Percentiles rank a stretch among this genome's conserved stretches.
These are phyloP conservation scores for Dyspetes luteomarginatus DNA, from an alignment of 2,888 invertebrate species.

Conservation along the genomic window DNA sequence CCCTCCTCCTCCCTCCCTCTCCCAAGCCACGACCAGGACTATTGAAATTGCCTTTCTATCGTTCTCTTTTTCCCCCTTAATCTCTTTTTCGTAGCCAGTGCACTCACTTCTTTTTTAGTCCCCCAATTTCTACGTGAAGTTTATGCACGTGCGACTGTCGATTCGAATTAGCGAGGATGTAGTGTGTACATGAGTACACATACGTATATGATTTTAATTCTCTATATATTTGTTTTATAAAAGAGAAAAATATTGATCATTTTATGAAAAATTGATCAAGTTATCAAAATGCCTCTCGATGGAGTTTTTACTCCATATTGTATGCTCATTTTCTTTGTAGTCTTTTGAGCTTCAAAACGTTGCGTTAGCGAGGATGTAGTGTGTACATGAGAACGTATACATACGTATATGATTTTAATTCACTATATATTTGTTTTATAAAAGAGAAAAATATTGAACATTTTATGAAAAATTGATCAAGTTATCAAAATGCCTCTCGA, in stretches of 20 bases:
- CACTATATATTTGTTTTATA: background rate
- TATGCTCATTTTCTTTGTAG: constrained; percentile 54
- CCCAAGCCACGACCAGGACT: too few species aligned
- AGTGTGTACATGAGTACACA: too few species aligned
- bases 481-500: too few species aligned
- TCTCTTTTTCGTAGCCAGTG: constrained; percentile 25
- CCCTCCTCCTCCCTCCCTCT: constrained; percentile 17
- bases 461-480: too few species aligned
- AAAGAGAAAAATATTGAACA: background rate
- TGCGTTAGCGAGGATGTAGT: constrained; percentile 64
- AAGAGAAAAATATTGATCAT: background rate
- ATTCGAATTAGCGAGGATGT: constrained; percentile 68
- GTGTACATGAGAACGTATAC: too few species aligned
- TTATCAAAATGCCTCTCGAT: too few species aligned
- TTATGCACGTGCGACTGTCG: constrained; percentile 70
- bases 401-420: too few species aligned
- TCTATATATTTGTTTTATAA: background rate
- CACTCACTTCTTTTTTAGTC: constrained; percentile 55
- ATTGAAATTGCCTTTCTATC: background rate
- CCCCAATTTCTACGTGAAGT: constrained; percentile 61
- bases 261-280: too few species aligned
- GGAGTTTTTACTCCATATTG: too few species aligned
- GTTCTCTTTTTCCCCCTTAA: background rate
- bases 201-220: too few species aligned
- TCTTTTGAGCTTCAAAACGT: constrained; percentile 58